Evolutionary conservation across 2,113 vertebrate genomes (phyloP).

Genomic region (Gymnobelideus leadbeateri): DNA sequence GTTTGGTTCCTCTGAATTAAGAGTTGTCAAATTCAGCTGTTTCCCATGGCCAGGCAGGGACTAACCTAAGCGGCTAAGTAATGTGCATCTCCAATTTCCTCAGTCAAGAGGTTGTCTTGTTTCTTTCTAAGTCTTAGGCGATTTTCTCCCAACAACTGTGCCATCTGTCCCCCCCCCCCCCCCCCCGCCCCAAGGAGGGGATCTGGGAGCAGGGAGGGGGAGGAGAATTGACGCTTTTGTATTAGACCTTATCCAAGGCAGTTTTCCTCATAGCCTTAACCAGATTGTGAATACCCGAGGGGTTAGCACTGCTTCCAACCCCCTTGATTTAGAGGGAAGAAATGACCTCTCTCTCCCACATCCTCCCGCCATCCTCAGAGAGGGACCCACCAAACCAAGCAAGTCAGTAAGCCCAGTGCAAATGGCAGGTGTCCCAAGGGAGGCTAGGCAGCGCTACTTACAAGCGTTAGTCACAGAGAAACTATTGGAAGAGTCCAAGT

Average conservation of each 20-base stretch:
- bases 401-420: conserved; percentile 36
- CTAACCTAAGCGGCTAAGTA: conserved; percentile 66
- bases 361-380: conserved; percentile 18
- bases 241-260: conserved; percentile 62
- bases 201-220: conserved; percentile 38
- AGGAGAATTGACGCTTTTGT: conserved; percentile 76
- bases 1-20: conserved; percentile 35
- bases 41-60: conserved; percentile 46
- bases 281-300: conserved; percentile 43
- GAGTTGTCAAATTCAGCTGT: conserved; percentile 68
- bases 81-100: conserved; percentile 68
- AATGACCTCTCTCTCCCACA: conserved; percentile 35
- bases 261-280: conserved; percentile 53
- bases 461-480: conserved; percentile 99
- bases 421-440: conserved; percentile 35
- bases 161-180: conserved; percentile 46
- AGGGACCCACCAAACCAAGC: conserved; percentile 27
- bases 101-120: conserved; percentile 50
- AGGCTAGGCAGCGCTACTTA: conserved; percentile 88
- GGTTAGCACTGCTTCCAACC: conserved; percentile 26
- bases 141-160: conserved; percentile 65
- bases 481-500: conserved; percentile 99
- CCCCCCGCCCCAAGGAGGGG: conserved; percentile 25
- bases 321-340: conserved; percentile 43
- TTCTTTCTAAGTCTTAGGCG: conserved; percentile 61